Evolutionary conservation across 2,113 vertebrate species (phyloP).

Genomic region (Martes martes): DNA sequence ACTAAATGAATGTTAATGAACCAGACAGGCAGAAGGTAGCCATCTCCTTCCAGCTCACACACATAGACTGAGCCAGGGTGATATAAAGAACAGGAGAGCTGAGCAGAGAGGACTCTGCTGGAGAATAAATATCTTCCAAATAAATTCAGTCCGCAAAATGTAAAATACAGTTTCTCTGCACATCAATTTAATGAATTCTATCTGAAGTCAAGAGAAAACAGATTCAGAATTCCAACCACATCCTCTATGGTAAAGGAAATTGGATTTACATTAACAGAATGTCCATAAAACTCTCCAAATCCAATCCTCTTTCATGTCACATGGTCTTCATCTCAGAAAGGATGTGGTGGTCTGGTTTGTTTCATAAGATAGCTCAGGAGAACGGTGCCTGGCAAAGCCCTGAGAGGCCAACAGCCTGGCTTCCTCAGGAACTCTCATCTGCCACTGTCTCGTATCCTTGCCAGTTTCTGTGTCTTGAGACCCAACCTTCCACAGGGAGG

Average conservation of each 20-base stretch:
- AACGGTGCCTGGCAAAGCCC: background rate
- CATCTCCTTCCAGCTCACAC: background rate
- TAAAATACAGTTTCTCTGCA: background rate
- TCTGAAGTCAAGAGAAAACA: conserved; percentile 33
- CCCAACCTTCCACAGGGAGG: background rate
- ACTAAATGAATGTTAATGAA: background rate
- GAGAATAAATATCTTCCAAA: background rate
- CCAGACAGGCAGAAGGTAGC: background rate
- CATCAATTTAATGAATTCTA: background rate
- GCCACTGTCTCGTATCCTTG: background rate
- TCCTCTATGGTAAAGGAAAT: conserved; percentile 24
- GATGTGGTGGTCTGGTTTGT: background rate
- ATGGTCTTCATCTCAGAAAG: background rate
- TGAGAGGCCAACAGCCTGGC: background rate
- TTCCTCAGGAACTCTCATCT: background rate
- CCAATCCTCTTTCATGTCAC: background rate
- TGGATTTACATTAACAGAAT: background rate
- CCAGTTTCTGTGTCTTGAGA: background rate
- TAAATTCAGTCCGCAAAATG: background rate
- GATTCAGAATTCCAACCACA: background rate
- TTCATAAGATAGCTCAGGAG: background rate
- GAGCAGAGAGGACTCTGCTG: background rate
- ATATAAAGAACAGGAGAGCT: background rate
- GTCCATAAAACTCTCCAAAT: background rate
- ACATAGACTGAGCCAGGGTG: background rate